A percentile compares a stretch with the other conserved stretches of the same genome.
Conservation (phyloP, 2,797 vertebrate genomes). For the Halcyon badia region DNA sequence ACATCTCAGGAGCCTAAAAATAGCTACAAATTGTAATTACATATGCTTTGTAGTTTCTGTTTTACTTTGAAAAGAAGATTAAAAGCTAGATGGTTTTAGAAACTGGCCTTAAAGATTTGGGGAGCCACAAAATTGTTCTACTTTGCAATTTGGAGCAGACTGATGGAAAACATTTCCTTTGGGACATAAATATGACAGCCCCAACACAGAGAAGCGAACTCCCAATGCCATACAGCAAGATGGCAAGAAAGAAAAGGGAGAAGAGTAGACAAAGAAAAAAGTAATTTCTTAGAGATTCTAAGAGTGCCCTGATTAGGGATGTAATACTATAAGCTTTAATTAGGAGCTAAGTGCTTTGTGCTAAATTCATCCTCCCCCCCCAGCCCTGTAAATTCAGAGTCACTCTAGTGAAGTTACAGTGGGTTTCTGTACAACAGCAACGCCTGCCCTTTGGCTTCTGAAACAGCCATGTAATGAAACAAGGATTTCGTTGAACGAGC, state of each 20-base stretch:
- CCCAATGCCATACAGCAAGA: not conserved
- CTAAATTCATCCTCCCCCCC: slow-evolving; percentile 31
- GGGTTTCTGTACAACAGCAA: not conserved
- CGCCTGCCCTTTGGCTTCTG: not conserved
- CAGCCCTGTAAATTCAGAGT: slow-evolving; percentile 16
- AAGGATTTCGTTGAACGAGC: not conserved
- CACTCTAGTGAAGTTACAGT: slow-evolving; percentile 2
- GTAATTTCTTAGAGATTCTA: slow-evolving; percentile 30
- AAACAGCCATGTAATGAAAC: not conserved
- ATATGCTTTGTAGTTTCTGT: slow-evolving; percentile 44
- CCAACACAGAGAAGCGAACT: not conserved
- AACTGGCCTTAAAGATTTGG: slow-evolving; percentile 56
- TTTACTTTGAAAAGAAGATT: slow-evolving; percentile 61
- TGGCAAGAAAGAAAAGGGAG: not conserved
- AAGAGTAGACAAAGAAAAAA: slow-evolving; percentile 34
- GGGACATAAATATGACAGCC: slow-evolving; percentile 2
- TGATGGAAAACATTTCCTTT: slow-evolving; percentile 36
- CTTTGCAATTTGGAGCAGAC: slow-evolving; percentile 10
- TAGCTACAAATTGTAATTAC: slow-evolving; percentile 59
- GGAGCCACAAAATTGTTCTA: slow-evolving; percentile 59
- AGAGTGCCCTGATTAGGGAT: slow-evolving; percentile 23
- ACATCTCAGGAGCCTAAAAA: slow-evolving; percentile 63
- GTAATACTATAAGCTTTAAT: slow-evolving; percentile 70
- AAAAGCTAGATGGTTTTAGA: slow-evolving; percentile 49
- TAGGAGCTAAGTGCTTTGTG: slow-evolving; percentile 54